A percentile compares a stretch with the other conserved stretches of the same genome.
Evolutionary conservation across 2,888 invertebrate genomes (phyloP).

Genomic region (Gnatocerus cornutus): DNA sequence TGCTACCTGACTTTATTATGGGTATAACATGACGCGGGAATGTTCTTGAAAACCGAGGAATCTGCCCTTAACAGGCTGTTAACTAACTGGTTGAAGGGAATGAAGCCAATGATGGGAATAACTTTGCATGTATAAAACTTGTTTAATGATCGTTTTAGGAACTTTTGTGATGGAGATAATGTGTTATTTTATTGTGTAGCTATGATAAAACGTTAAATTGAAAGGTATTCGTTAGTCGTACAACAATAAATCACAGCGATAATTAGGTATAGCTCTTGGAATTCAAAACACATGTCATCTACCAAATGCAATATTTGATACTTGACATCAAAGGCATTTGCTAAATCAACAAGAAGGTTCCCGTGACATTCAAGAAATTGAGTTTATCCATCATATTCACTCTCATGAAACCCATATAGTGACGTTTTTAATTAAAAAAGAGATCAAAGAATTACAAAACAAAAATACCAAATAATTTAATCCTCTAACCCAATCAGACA

Average conservation of each 20-base stretch:
- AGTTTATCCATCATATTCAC: background rate
- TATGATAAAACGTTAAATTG: no score
- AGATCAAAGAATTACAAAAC: slow-evolving; percentile 4
- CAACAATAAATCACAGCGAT: no score
- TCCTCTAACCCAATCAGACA: background rate
- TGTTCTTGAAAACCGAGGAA: background rate
- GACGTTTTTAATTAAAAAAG: background rate
- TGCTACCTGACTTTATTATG: slow-evolving; percentile 24
- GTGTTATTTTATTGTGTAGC: no score
- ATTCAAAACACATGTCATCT: background rate
- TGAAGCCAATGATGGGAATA: no score
- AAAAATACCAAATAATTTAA: background rate
- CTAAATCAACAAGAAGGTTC: slow-evolving; percentile 1
- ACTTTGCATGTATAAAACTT: no score
- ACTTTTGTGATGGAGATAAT: no score
- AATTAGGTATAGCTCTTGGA: background rate
- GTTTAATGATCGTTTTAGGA: no score
- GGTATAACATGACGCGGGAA: background rate
- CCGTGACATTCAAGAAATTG: background rate
- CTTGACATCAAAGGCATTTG: background rate
- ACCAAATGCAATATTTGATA: background rate
- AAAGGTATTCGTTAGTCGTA: no score
- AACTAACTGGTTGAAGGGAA: background rate
- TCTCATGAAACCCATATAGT: background rate
- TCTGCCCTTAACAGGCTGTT: background rate